Evolutionary conservation across 2,113 vertebrate genomes (phyloP), one percentile per base, ranked within the genome.

Genomic region (Bolborhynchus lineola): DNA sequence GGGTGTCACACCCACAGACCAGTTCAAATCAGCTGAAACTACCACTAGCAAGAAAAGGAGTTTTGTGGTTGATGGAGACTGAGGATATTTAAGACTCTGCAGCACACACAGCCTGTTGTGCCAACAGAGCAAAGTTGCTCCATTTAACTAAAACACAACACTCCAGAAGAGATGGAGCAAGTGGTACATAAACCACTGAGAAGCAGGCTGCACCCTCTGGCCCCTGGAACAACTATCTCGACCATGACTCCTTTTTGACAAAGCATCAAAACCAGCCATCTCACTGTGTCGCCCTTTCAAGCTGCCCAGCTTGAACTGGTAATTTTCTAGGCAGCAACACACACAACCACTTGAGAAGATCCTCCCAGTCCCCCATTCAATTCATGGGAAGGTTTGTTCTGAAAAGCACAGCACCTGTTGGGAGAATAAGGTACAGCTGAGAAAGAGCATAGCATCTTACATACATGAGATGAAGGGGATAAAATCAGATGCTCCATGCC

Each of bases 191-290:
- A 65, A 46, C 29, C 47, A 65, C 5, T 0, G 2, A 33, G 37
- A 60, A 6, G 19, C 80, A 86, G 72, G 81, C 41, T 77, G 76
- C 50, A 65, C 14, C 18, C 39, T 33, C 44, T 14, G 25, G 53
- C n/a, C 49, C 37, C 71, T 0, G 10, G 21, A 62, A 23, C 23
- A 71, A n/a, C 16, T 5, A 16, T 12, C 50, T 62, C 2, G 0
- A 55, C 29, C 59, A 57, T 6, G 23, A 11, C 10, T 71, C 59
- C 62, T 35, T 57, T 20, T 11, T 11, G 41, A 76, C 47, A n/a
- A 39, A 60, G 24, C n/a, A 13, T 19, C 59, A 46, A 35, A 31
- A 12, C 17, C 47, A 25, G 33, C 25, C n/a, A 49, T 20, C 24
- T 44, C 13, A 0, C 35, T 35, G 0, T 2, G 39, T 10, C 29